Base-by-base conservation (phyloP, 2,888 invertebrate species). In the Chrysodeixis includens region DNA sequence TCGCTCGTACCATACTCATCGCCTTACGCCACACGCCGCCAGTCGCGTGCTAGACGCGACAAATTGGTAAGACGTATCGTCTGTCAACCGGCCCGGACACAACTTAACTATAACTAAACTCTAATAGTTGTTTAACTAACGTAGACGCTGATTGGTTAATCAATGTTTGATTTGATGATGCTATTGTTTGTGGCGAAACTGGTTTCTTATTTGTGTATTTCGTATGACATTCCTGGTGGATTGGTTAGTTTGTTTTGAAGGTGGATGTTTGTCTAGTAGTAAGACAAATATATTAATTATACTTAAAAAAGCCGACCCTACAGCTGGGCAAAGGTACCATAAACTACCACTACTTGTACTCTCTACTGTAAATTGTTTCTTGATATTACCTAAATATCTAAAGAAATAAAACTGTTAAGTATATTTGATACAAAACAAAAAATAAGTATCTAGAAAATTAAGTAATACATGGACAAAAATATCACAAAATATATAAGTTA, bases 41-140 rank as follows among this genome's bases (percentile, higher is more conserved):
- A 9, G 46, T 49, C 46, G 46, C 46, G 46, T 49, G 22, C 10
- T 35, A 30, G 40, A 26, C 58, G 32, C 55, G 16, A 71, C 71
- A 74, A 74, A 69, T 62, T 74, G 71, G 52, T 55, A 20, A 40
- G 30, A 62, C 62, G 51, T n/a, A 10, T 58, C 69, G 69, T 58
- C 58, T 52, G 62, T 74, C 57, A 32, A 71, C 71, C 71, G 71
- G 75, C 74, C n/a, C n/a, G n/a, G n/a, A n/a, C n/a, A n/a, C n/a
- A n/a, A n/a, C n/a, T 30, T 32, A 22, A 16, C 20, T 49, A 20
- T 6, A n/a, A 14, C 5, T 40, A 10, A 20, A 49, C 18, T 46
- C 7, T 49, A 16, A 46, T 9, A 20, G 46, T 9, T 49, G 46
- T 49, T 49, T 49, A 18, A 49, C 46, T 20, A 49, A 20, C 9